Conservation (phyloP, 2,113 vertebrate species). For the Psophia crepitans region DNA sequence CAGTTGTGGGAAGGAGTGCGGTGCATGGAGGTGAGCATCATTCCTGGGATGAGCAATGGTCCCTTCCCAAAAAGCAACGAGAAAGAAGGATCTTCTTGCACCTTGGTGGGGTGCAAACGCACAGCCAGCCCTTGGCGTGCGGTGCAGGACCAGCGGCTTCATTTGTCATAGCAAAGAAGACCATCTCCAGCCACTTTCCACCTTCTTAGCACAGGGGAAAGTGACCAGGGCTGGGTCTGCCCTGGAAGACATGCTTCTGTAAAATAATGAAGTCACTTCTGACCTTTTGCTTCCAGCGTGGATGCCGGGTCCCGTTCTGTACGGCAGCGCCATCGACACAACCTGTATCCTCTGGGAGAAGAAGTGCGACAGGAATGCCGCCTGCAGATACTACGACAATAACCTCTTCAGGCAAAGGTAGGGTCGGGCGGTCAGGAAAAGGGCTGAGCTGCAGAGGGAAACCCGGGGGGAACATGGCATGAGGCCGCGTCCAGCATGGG, state of each 20-base stretch:
- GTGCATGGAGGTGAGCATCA: not conserved
- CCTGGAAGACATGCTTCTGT: not conserved
- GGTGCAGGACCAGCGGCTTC: not conserved
- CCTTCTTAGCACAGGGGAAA: not conserved
- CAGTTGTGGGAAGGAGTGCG: rapidly evolving
- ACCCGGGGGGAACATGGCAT: rapidly evolving
- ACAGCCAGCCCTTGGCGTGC: rapidly evolving
- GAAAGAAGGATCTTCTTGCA: not conserved
- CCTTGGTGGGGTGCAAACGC: not conserved
- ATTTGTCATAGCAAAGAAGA: not conserved
- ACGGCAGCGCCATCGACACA: slow-evolving; percentile 87
- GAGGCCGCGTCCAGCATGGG: rapidly evolving
- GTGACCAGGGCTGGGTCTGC: not conserved
- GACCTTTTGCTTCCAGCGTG: slow-evolving; percentile 77
- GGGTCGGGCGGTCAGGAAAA: not conserved
- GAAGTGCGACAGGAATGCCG: slow-evolving; percentile 75
- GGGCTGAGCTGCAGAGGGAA: not conserved
- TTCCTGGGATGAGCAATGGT: not conserved
- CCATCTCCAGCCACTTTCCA: not conserved
- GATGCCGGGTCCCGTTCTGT: slow-evolving; percentile 89
- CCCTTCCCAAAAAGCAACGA: not conserved
- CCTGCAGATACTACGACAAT: slow-evolving; percentile 89
- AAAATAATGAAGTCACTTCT: not conserved
- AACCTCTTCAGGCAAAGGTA: slow-evolving; percentile 84
- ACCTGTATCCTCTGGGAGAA: slow-evolving; percentile 85